Percentiles rank a stretch among this genome's conserved stretches.
phyloP scores from a whole-genome alignment of 1,140 invertebrate species.

The Panagrolaimus sp. region DNA sequence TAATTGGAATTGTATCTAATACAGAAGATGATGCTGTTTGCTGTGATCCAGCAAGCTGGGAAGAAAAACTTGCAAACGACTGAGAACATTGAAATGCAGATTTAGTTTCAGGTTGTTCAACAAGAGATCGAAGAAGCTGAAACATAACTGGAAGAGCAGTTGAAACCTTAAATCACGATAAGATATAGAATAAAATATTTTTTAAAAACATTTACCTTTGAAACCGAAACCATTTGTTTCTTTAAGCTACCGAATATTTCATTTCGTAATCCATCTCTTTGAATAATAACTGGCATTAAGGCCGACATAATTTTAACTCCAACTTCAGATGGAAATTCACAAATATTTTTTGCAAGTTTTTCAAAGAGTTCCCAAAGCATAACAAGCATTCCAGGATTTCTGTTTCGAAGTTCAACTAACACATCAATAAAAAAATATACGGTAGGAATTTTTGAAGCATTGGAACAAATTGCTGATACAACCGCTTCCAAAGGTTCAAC shows the following conservation, averaged over 20 bases:
- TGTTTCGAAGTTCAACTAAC: background rate
- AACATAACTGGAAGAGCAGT: background rate
- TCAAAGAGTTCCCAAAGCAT: slow-evolving; percentile 1
- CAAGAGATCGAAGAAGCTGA: slow-evolving; percentile 4
- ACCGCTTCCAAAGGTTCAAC: no score
- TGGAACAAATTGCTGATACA: no score
- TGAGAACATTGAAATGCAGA: background rate
- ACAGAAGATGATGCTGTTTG: background rate
- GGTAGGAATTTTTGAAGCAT: no score
- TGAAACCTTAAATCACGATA: background rate
- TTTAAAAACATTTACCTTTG: background rate
- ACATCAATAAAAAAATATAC: slow-evolving; percentile 4
- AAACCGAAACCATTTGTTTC: no score
- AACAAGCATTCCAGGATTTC: background rate
- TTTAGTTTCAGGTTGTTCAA: background rate
- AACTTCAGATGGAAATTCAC: background rate
- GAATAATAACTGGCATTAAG: slow-evolving; percentile 1
- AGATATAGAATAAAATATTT: background rate
- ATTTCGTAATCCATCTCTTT: background rate
- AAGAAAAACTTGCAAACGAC: slow-evolving; percentile 3
- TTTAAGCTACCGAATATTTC: background rate
- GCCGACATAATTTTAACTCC: background rate
- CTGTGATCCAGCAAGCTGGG: background rate
- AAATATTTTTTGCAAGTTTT: background rate
- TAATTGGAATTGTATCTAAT: background rate